Base-by-base conservation (phyloP, 2,888 invertebrate genomes). In the Hoplodrina ambigua region DNA sequence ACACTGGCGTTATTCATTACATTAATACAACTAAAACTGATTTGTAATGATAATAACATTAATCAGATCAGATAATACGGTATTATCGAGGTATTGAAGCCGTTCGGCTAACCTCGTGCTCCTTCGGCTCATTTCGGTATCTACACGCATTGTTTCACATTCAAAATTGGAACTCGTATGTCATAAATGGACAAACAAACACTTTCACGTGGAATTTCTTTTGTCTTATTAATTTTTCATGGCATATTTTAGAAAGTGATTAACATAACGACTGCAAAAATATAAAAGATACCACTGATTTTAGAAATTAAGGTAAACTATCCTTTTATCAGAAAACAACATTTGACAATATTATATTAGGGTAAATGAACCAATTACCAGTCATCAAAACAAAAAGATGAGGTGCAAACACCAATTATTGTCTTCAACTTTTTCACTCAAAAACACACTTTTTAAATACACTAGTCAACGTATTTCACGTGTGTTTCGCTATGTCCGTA, bases 101-200 rank as follows among this genome's bases (percentile, higher is more conserved):
- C 58, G 59, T 76, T 83, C 80, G 84, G 69, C 13, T 57, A 76
- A 55, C 69, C 55, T 80, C 82, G 84, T 20, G 20, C 30, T 37
- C 17, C 57, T 69, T 81, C 84, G 84, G 66, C 25, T 33, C 52
- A 72, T 75, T 69, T 73, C 80, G 79, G 52, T 17, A 8, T 5
- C 7, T 3, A 69, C 68, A 71, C 52, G 69, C 79, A 80, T 80
- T 78, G 75, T 76, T 74, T 71, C 67, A 70, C 67, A 72, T 88
- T 87, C 78, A 81, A 86, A 88, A 87, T 87, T 85, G 83, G 89
- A 88, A 86, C 86, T 79, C 80, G 70, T 63, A 72, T 79, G 77
- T 76, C 62, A 69, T 74, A 69, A 61, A 72, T 61, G 69, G 79
- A 52, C 10, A 52, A 70, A 78, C 75, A 57, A 62, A 69, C 65